Base-by-base conservation (phyloP, 2,888 invertebrate genomes). In the Cyaniris semiargus region DNA sequence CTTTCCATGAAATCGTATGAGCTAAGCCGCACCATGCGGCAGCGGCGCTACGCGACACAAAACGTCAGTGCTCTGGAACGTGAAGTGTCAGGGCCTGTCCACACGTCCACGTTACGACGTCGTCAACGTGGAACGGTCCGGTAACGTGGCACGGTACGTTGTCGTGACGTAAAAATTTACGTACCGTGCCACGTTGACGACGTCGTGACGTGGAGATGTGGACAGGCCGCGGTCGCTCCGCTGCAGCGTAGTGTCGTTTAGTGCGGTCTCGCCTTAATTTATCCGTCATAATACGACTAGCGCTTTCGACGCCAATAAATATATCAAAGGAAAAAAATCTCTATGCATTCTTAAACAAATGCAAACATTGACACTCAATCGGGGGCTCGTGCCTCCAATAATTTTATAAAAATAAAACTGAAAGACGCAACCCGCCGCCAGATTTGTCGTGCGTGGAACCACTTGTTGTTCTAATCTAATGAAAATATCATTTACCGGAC, bases 311-410 rank as follows among this genome's bases (percentile, higher is more conserved):
- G 85, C 85, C 79, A 84, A 83, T 82, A 81, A 81, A 80, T 82
- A 82, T 79, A 81, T 82, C 81, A 84, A 86, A 86, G 81, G 84
- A 86, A 86, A 80, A 80, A 86, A 84, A 85, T 83, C 80, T 87
- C 85, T 87, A 87, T 88, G 90, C 91, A 92, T 91, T 92, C 85
- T 91, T 90, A 90, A 92, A 92, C 90, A 92, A 91, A 92, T 92
- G 91, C 91, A 88, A 86, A 84, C 85, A 83, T 85, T 85, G 85
- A 84, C 85, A 81, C 85, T 83, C 85, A 83, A 90, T 88, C 84
- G 85, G 85, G 83, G 86, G 83, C 84, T 78, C 72, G 70, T 80
- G 83, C 85, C 88, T 83, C 86, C 88, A 88, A 90, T 86, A 86
- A 84, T 83, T 85, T 82, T 89, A 88, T 85, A 88, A 89, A 88